Conservation (phyloP, 2,113 vertebrate genomes). For the Nannobrachium achirus region DNA sequence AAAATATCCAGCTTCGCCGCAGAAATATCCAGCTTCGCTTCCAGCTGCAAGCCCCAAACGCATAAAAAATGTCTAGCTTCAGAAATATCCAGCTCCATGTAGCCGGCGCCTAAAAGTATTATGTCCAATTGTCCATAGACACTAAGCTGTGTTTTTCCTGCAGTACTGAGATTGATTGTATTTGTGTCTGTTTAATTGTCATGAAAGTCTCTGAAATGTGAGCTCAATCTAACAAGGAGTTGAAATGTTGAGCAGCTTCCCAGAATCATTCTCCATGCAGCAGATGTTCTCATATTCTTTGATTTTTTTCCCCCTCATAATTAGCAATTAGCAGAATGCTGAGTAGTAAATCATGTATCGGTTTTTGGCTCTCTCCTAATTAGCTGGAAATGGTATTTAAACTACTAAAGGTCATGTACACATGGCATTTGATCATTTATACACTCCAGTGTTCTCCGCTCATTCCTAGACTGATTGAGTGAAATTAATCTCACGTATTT, state of each 20-base stretch:
- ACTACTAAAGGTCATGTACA: not conserved
- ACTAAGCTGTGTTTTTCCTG: too few relatives aligned
- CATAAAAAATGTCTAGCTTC: too few relatives aligned
- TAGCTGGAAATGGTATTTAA: not conserved
- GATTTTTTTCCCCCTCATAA: conserved; percentile 1
- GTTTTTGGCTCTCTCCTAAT: not conserved
- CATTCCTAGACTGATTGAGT: not conserved
- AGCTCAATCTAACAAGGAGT: too few relatives aligned
- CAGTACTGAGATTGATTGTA: too few relatives aligned
- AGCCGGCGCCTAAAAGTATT: too few relatives aligned
- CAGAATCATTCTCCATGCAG: not conserved
- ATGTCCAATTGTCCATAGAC: too few relatives aligned
- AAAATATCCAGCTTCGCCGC: too few relatives aligned
- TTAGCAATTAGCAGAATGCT: not conserved
- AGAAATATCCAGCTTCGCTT: too few relatives aligned
- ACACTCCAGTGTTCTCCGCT: not conserved
- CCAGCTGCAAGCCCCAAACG: too few relatives aligned
- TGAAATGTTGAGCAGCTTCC: not conserved
- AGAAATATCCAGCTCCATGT: too few relatives aligned
- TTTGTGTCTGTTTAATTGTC: too few relatives aligned
- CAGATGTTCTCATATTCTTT: not conserved
- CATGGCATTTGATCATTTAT: not conserved
- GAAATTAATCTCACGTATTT: not conserved
- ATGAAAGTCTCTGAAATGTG: too few relatives aligned
- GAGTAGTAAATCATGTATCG: not conserved